Conservation (phyloP, 2,888 invertebrate genomes). For the Tinea pellionella region DNA sequence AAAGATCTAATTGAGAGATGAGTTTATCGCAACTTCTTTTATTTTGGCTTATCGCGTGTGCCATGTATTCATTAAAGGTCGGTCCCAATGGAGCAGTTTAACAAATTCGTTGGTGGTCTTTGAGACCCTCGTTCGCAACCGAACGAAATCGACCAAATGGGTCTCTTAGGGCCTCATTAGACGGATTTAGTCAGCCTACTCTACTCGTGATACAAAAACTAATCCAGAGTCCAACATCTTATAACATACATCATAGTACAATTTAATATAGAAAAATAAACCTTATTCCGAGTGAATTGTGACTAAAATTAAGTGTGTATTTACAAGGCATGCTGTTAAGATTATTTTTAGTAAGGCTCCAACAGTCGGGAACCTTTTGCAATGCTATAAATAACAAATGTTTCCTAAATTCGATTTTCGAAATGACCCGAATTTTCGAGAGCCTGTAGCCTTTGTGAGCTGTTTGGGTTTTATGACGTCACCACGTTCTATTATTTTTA, state of each 20-base stretch:
- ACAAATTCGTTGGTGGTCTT: not conserved
- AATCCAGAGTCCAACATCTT: too few relatives aligned
- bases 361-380: not conserved
- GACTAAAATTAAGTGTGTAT: not conserved
- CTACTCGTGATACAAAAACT: not conserved
- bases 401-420: not conserved
- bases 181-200: not conserved
- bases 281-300: not conserved
- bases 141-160: slow-evolving; percentile 7
- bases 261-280: not conserved
- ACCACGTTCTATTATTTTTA: not conserved
- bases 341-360: not conserved
- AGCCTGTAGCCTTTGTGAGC: not conserved
- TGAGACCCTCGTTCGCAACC: not conserved
- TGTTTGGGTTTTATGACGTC: slow-evolving; percentile 2
- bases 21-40: not conserved
- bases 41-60: slow-evolving; percentile 4
- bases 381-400: slow-evolving; percentile 4
- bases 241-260: too few relatives aligned
- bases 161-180: slow-evolving; percentile 8
- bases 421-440: not conserved
- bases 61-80: slow-evolving; percentile 6
- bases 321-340: not conserved
- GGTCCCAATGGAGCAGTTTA: not conserved
- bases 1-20: not conserved